phyloP scores from a whole-genome alignment of 2,797 vertebrate species.

The Enteromius thamalakanensis region DNA sequence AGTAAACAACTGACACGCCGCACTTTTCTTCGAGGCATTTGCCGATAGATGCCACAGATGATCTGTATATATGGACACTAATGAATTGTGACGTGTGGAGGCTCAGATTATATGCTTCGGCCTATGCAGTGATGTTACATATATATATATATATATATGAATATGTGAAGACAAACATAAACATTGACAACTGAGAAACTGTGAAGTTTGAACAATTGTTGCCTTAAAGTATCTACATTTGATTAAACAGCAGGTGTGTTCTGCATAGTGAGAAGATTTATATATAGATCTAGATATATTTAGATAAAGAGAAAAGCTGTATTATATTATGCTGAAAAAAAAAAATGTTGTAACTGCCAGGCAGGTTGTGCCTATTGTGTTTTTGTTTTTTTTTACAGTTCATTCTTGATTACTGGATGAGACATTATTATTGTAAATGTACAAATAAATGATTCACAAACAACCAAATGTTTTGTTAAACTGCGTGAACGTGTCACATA shows the following conservation, averaged over 20 bases:
- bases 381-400: conserved; percentile 48
- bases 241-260: conserved; percentile 42
- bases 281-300: conserved; percentile 50
- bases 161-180: conserved; percentile 21
- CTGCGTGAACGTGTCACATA: not conserved
- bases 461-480: not conserved
- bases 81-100: not conserved
- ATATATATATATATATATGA: not conserved
- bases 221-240: conserved; percentile 60
- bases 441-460: conserved; percentile 50
- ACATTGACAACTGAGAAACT: conserved; percentile 48
- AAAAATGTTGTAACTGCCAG: conserved; percentile 51
- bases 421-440: conserved; percentile 56
- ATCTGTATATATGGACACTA: conserved; percentile 20
- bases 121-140: conserved; percentile 25
- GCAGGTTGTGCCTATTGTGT: conserved; percentile 48
- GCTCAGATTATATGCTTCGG: not conserved
- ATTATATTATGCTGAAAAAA: conserved; percentile 30
- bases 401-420: conserved; percentile 50
- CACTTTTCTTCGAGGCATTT: conserved; percentile 46
- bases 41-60: not conserved
- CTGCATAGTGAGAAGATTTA: conserved; percentile 26
- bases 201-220: conserved; percentile 53
- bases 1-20: conserved; percentile 34
- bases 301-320: conserved; percentile 47